phyloP scores from a whole-genome alignment of 2,797 vertebrate species.

The Syngnathus acus region DNA sequence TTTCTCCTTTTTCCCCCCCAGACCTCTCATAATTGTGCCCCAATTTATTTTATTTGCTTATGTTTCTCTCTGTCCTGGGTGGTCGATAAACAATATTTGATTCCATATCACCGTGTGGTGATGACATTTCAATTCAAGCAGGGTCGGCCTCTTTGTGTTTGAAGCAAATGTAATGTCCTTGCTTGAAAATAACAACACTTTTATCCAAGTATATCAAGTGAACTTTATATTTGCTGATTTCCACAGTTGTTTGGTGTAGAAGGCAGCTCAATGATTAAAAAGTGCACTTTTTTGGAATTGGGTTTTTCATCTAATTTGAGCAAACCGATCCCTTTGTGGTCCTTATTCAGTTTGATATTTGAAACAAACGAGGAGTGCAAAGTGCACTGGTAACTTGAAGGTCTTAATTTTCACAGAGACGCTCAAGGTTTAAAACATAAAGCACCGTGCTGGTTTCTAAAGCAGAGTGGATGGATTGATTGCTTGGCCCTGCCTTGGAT shows the following conservation, averaged over 20 bases:
- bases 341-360: not conserved
- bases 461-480: not conserved
- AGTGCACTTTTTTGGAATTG: not conserved
- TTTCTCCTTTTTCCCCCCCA: not conserved
- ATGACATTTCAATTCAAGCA: no score
- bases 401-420: not conserved
- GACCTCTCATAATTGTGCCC: no score
- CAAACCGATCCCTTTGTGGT: constrained; percentile 1
- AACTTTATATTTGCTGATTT: not conserved
- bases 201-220: not conserved
- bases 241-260: not conserved
- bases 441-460: constrained; percentile 2
- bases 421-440: constrained; percentile 4
- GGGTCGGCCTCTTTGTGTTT: no score
- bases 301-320: constrained; percentile 9
- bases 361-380: constrained; percentile 6
- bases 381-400: not conserved
- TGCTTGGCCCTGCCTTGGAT: constrained; percentile 1
- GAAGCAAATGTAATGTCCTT: no score
- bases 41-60: no score
- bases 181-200: no score
- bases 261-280: not conserved
- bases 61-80: no score
- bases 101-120: no score
- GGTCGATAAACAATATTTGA: no score